Evolutionary conservation across 2,888 invertebrate species (phyloP), one percentile per base, ranked within the genome.

Genomic region (Apamea monoglypha): DNA sequence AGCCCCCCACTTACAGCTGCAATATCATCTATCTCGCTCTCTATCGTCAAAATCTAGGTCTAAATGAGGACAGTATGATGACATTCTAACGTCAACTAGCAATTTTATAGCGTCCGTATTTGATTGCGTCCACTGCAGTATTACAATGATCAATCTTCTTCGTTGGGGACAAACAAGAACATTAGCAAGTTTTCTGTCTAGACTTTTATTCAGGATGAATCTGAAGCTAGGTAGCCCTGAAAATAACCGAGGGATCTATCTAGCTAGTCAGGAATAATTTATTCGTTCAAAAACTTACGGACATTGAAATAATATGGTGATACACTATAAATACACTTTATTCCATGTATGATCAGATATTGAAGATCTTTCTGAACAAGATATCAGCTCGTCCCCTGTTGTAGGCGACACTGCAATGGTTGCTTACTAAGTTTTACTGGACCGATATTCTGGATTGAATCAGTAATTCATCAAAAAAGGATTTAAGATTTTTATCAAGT

Each of bases 21-120:
- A 29, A 50, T 74, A 32, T 66, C 64, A 75, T 32, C 40, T n/a
- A n/a, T n/a, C n/a, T n/a, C n/a, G n/a, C n/a, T n/a, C n/a, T n/a
- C n/a, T n/a, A n/a, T 40, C 44, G 53, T 40, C 40, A 25, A 68
- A 59, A 36, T 25, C 40, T 50, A 77, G 29, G 10, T 40, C 53
- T 73, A 61, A 68, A 72, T 74, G 29, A 36, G 63, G 44, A 36
- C 47, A 36, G 25, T 40, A n/a, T 32, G 18, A 67, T 81, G 69
- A 63, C 32, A 56, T 66, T 44, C 12, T 47, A 44, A 16, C 18
- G n/a, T 40, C 56, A 40, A 63, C 69, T 69, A 80, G 18, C 56
- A 74, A 50, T 25, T 68, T 80, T 68, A 76, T 64, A 7, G 40
- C 18, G 50, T 18, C 29, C 18, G n/a, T 50, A 53, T 50, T 74